Conservation (phyloP, 2,113 vertebrate species). For the Scopus umbretta region DNA sequence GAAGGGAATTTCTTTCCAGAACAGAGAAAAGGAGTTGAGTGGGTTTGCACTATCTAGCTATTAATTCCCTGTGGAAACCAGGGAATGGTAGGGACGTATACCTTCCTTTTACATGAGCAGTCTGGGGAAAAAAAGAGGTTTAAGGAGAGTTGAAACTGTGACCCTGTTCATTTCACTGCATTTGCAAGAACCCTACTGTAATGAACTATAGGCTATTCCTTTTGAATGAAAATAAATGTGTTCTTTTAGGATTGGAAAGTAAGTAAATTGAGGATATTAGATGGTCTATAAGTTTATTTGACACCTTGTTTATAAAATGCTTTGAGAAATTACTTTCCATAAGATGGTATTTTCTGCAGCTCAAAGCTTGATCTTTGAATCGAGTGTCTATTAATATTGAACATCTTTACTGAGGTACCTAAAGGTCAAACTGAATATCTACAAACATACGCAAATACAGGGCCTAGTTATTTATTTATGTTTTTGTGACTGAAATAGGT, state of each 20-base stretch:
- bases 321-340: not conserved
- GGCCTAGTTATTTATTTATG: constrained; percentile 18
- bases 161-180: not conserved
- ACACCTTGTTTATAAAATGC: not conserved
- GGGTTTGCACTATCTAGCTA: not conserved
- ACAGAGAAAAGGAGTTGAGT: not conserved
- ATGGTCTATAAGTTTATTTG: not conserved
- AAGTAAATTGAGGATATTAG: not conserved
- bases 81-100: not conserved
- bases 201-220: not conserved
- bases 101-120: not conserved
- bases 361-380: not conserved
- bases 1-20: not conserved
- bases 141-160: not conserved
- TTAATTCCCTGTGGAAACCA: not conserved
- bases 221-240: not conserved
- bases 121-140: not conserved
- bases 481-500: not conserved
- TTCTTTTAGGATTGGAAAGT: not conserved
- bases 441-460: constrained; percentile 10
- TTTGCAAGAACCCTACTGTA: not conserved
- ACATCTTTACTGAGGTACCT: not conserved
- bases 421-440: constrained; percentile 19
- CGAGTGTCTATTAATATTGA: not conserved
- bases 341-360: not conserved